Evolutionary conservation across 2,797 vertebrate species (phyloP), one percentile per base, ranked within the genome.

Genomic region (Pteropus rufus): DNA sequence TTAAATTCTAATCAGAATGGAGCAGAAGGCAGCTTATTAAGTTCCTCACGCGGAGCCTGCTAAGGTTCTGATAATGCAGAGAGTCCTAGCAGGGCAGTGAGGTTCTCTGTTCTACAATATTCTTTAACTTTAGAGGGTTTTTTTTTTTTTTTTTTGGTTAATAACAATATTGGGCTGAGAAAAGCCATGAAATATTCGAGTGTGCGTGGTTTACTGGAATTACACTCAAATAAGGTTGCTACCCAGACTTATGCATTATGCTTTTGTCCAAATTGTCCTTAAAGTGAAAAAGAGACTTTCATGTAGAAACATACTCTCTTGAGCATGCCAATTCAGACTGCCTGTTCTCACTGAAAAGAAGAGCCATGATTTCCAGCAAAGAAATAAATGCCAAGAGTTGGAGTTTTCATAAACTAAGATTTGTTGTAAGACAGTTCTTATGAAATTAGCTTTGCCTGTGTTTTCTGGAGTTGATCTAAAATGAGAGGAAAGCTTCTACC

Each of bases 1-100:
- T 97, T 79, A 85, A 89, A 94, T 56, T 79, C 96, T 82, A 82
- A 69, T 79, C 84, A 54, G 62, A 82, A 72, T 12, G 44, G 26
- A 94, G 69, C 52, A 82, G 65, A 81, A 88, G 52, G 62, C 16
- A 69, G 41, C 18, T 64, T 52, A 41, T 9, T 34, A 29, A 29
- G 44, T 7, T 14, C 39, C 81, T 81, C 46, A 5, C 0, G 8
- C 2, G n/a, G 85, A 73, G 16, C 21, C 52, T 41, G 12, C 44
- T 65, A 64, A 46, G 52, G 11, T 60, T 89, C 76, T 49, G 79
- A 54, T 14, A 36, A 26, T 3, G n/a, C 54, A 80, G 67, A 49
- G 39, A 19, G 18, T 16, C 36, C 84, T 34, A 24, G 12, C 19
- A 49, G 19, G 56, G 62, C 29, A 54, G 7, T 0, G 7, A 11